Evolutionary conservation across 2,113 vertebrate species (phyloP).

Genomic region (Camelus dromedarius): DNA sequence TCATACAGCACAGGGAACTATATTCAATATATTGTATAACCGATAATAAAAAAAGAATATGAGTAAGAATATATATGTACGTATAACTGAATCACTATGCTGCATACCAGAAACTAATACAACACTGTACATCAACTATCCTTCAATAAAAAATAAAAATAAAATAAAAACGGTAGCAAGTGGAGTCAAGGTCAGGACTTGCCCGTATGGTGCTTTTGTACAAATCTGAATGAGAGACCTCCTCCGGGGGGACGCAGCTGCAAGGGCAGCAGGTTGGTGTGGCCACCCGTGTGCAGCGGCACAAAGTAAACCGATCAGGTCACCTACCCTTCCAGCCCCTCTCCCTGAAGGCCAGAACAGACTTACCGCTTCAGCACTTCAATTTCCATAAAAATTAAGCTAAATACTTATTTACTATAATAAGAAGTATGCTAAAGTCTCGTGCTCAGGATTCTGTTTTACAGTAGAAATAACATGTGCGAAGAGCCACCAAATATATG

Average conservation of each 20-base stretch:
- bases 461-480: background rate
- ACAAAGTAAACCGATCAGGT: background rate
- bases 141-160: no score
- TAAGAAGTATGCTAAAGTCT: background rate
- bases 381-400: background rate
- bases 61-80: no score
- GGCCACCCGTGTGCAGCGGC: accelerated
- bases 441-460: background rate
- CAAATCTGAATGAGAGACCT: background rate
- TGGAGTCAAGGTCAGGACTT: background rate
- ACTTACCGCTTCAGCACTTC: background rate
- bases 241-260: background rate
- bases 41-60: no score
- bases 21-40: no score
- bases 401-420: background rate
- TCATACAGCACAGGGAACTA: no score
- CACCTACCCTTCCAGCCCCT: background rate
- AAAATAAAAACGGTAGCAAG: background rate
- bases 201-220: background rate
- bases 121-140: no score
- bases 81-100: no score
- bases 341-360: background rate
- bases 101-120: no score
- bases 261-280: accelerated
- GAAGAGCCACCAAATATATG: background rate